Evolutionary conservation across 2,113 vertebrate genomes (phyloP).

Genomic region (Speoplatyrhinus poulsoni): DNA sequence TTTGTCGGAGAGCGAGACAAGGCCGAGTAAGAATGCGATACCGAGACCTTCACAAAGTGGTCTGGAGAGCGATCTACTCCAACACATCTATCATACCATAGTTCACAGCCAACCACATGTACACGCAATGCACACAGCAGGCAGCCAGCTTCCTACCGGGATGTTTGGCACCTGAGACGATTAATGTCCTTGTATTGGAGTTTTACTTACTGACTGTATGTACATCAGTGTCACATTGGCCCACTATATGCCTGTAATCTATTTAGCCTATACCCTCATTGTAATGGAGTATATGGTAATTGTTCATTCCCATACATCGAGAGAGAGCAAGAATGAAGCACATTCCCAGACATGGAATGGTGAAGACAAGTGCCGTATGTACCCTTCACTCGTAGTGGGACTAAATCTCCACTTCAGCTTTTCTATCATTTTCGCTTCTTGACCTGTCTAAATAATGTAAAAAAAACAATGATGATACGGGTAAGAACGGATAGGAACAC

Average conservation of each 20-base stretch:
- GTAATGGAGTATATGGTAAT: slow-evolving; percentile 13
- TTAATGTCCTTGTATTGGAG: slow-evolving; percentile 31
- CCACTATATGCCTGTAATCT: slow-evolving; percentile 33
- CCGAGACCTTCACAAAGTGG: too few species aligned
- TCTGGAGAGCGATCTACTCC: too few species aligned
- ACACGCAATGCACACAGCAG: background rate
- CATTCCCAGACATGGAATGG: slow-evolving; percentile 2
- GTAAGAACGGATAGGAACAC: too few species aligned
- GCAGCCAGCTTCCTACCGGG: slow-evolving; percentile 27
- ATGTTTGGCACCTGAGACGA: slow-evolving; percentile 32
- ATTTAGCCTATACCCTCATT: slow-evolving; percentile 15
- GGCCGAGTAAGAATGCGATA: too few species aligned
- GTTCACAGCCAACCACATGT: background rate
- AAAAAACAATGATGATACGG: too few species aligned
- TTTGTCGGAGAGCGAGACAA: too few species aligned
- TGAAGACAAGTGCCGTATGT: background rate
- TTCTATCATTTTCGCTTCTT: background rate
- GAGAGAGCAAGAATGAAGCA: background rate
- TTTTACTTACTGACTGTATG: slow-evolving; percentile 2
- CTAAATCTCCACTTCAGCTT: background rate
- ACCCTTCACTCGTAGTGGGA: background rate
- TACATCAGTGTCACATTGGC: slow-evolving; percentile 38
- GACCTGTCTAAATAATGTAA: too few species aligned
- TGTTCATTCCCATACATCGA: background rate
- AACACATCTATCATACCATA: background rate